Base-by-base conservation (phyloP, 2,797 vertebrate genomes). In the Hemibagrus guttatus region DNA sequence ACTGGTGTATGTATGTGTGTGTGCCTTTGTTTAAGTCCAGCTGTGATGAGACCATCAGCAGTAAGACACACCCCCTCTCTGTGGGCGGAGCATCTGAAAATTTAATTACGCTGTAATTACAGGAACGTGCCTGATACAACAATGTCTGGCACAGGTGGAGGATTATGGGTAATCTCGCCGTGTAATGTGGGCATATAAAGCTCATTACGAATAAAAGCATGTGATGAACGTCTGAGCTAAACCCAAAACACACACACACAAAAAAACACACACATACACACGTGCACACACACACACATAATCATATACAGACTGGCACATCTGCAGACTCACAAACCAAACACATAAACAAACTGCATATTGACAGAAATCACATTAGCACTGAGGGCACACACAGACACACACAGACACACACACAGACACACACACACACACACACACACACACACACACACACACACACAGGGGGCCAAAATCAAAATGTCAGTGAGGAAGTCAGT, bases 201-300 rank as follows among this genome's bases (percentile, higher is more conserved):
- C 52, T 78, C 75, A 63, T 63, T 80, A 81, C 8, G 0, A 49
- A 64, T 81, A 81, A 63, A 81, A 17, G 6, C 9, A 79, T 80
- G n/a, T 39, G 76, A 80, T 42, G 21, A 59, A 21, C 14, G n/a
- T 16, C 23, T 64, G 26, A n/a, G 39, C 78, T 9, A 14, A 42
- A 26, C n/a, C n/a, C n/a, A n/a, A 68, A 6, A 35, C 28, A 35
- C 66, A 35, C 35, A 71, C 69, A 72, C 69, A 42, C 35, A 72
- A 46, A 85, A n/a, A 46, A 75, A 79, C 17, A 26, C 84, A 71
- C 49, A 61, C 42, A 26, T 31, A 74, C 76, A 69, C 52, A 71
- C 84, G 58, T 12, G 35, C 84, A 75, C 21, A 75, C 72, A 75
- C 76, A 69, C 64, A 21, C 76, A 72, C 35, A 66, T 6, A 14